These are phyloP conservation scores for Sicus ferrugineus DNA, from an alignment of 2,888 invertebrate species.

Conservation along the genomic window DNA sequence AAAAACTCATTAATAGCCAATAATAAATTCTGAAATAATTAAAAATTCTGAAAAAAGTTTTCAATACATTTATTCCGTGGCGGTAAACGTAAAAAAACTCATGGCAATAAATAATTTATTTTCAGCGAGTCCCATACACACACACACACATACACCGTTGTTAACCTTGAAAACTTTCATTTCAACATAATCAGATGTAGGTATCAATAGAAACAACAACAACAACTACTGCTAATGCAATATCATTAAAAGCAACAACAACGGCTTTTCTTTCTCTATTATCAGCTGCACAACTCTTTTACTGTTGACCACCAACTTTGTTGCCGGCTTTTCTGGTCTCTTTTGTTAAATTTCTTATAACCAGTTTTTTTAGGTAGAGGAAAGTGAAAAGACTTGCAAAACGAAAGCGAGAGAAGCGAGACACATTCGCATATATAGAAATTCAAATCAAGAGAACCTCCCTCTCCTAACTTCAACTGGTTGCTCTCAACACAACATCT, in stretches of 20 bases:
- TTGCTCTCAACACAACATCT: too few relatives aligned
- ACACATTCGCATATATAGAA: too few relatives aligned
- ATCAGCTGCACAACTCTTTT: neutral
- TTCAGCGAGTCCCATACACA: neutral
- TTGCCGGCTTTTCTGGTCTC: conserved; percentile 10
- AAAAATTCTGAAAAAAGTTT: too few relatives aligned
- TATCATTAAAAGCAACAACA: neutral
- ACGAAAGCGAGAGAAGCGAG: too few relatives aligned
- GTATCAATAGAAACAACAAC: neutral
- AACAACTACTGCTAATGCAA: neutral
- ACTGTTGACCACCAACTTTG: neutral
- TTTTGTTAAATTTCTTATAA: neutral
- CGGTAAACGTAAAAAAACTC: neutral
- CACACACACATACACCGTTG: neutral
- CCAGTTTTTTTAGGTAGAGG: too few relatives aligned
- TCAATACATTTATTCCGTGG: too few relatives aligned
- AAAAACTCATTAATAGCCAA: neutral
- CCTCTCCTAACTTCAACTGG: too few relatives aligned
- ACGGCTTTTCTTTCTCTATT: neutral
- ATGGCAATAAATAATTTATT: neutral
- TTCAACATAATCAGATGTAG: neutral
- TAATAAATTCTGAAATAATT: too few relatives aligned
- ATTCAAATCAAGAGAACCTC: too few relatives aligned
- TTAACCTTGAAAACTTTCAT: conserved; percentile 14
- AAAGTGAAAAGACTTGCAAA: too few relatives aligned